These are phyloP conservation scores for Neria commutata DNA, from an alignment of 2,888 invertebrate species.

Conservation along the genomic window DNA sequence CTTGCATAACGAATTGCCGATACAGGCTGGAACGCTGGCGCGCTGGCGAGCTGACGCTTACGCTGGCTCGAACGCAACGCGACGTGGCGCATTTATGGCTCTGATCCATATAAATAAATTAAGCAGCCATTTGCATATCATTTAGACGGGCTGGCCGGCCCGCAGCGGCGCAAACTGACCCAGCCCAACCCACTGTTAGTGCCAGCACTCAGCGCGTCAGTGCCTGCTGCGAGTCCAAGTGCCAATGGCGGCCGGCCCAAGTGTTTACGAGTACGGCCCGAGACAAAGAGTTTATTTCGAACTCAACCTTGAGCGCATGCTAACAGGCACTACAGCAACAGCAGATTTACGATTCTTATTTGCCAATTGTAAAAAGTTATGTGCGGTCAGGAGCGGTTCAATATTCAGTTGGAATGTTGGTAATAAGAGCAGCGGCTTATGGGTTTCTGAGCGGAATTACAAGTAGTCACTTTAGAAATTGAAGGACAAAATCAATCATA, in stretches of 20 bases:
- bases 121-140: conserved; percentile 26
- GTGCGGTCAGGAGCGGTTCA: too few species aligned
- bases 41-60: conserved; percentile 29
- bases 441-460: too few species aligned
- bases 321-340: neutral
- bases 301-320: conserved; percentile 40
- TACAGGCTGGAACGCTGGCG: conserved; percentile 14
- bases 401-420: too few species aligned
- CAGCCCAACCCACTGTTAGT: conserved; percentile 26
- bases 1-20: conserved; percentile 9
- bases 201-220: conserved; percentile 10
- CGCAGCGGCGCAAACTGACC: conserved; percentile 6
- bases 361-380: too few species aligned
- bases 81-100: neutral
- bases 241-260: neutral
- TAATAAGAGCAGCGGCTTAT: too few species aligned
- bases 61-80: neutral
- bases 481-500: too few species aligned
- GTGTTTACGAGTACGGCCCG: neutral
- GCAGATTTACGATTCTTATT: neutral
- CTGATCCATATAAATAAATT: conserved; percentile 50
- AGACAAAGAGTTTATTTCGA: conserved; percentile 43
- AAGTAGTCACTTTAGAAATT: too few species aligned
- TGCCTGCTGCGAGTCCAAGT: neutral
- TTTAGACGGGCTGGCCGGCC: conserved; percentile 4